A percentile compares a stretch with the other conserved stretches of the same genome.
Conservation (phyloP, 2,888 invertebrate species). For the Andricus quercusramuli region DNA sequence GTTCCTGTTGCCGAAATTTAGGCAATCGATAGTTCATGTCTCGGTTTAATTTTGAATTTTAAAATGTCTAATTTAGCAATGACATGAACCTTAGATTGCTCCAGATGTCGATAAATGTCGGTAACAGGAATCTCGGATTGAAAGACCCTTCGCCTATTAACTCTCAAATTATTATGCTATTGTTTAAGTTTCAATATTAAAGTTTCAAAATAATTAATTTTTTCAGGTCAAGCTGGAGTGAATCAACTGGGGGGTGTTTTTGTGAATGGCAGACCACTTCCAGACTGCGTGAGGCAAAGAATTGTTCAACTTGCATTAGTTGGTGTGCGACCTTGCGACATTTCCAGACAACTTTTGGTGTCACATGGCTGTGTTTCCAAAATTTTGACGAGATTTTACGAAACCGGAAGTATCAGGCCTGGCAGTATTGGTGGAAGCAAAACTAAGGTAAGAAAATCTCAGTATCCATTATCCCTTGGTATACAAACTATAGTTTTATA, state of each 20-base stretch:
- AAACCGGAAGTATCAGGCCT: constrained; percentile 97
- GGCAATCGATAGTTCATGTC: no score
- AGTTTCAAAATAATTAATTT: not conserved
- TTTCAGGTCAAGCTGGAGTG: constrained; percentile 95
- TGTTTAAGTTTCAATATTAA: not conserved
- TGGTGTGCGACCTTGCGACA: constrained; percentile 97
- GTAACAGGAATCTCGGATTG: no score
- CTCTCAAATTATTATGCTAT: no score
- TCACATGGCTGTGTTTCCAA: constrained; percentile 99
- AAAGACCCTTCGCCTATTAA: no score
- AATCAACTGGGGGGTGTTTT: constrained; percentile 98
- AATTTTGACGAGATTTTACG: constrained; percentile 97
- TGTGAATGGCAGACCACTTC: constrained; percentile 97
- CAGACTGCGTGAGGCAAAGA: constrained; percentile 94
- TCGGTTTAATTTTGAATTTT: no score
- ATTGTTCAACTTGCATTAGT: constrained; percentile 97
- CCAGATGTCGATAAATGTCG: no score
- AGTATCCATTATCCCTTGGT: no score
- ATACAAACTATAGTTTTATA: no score
- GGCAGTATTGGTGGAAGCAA: constrained; percentile 97
- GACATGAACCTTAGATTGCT: no score
- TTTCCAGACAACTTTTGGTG: constrained; percentile 95
- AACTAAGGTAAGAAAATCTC: constrained; percentile 88
- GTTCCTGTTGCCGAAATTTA: no score
- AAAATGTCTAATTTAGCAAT: no score